Evolutionary conservation across 2,888 invertebrate genomes (phyloP).

Genomic region (Andricus curvator): DNA sequence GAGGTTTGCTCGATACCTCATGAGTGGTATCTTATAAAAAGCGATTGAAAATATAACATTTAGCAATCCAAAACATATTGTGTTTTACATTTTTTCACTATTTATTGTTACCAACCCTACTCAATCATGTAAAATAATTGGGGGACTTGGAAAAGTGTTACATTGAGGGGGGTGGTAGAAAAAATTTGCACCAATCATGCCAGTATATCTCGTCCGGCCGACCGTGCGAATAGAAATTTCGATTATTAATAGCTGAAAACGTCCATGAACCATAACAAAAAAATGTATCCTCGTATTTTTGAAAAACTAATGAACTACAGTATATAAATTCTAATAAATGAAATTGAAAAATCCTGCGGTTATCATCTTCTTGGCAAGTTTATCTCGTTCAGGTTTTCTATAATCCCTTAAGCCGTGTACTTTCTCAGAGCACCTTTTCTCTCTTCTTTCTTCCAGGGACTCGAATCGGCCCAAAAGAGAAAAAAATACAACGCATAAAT

Average conservation of each 20-base stretch:
- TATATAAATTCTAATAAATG: not conserved
- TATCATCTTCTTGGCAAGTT: not conserved
- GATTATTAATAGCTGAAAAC: not conserved
- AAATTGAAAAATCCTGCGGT: not conserved
- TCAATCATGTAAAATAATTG: no score
- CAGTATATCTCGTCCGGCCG: no score
- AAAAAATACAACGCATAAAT: conserved; percentile 29
- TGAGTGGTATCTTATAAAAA: no score
- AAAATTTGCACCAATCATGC: no score
- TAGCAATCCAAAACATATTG: no score
- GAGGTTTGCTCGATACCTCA: no score
- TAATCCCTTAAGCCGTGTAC: conserved; percentile 12
- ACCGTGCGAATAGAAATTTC: no score
- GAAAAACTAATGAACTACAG: not conserved
- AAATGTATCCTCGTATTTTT: not conserved
- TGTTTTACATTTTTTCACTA: no score
- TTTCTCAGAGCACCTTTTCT: conserved; percentile 1
- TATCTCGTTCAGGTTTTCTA: not conserved
- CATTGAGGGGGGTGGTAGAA: no score
- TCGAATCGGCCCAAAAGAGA: conserved; percentile 24
- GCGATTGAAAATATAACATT: no score
- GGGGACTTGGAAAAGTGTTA: no score
- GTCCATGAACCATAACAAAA: not conserved
- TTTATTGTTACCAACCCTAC: no score
- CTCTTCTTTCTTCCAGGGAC: conserved; percentile 13